phyloP scores from a whole-genome alignment of 1,140 invertebrate species.

The Heterodera carotae region DNA sequence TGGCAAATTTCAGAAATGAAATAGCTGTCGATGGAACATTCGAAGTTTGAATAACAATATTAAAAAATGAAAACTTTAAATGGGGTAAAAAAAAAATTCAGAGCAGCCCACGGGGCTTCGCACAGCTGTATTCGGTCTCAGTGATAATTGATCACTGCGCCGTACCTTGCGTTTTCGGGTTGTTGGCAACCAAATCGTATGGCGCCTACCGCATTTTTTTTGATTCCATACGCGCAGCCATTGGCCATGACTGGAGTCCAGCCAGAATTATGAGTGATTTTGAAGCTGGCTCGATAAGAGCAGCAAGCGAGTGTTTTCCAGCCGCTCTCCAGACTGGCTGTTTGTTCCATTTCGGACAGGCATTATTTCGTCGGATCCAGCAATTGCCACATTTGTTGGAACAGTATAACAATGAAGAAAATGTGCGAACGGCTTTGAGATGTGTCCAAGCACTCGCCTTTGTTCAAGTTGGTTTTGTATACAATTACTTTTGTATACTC shows the following conservation, averaged over 20 bases:
- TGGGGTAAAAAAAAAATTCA: background rate
- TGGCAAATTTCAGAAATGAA: background rate
- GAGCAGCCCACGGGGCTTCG: background rate
- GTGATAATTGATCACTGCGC: background rate
- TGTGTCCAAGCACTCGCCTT: background rate
- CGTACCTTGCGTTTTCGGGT: background rate
- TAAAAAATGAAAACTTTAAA: too few species aligned
- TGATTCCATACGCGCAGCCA: background rate
- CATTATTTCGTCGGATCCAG: background rate
- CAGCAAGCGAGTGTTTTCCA: background rate
- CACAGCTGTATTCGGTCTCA: background rate
- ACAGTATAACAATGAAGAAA: background rate
- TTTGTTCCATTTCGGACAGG: background rate
- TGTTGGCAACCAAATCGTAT: background rate
- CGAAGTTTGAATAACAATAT: too few species aligned
- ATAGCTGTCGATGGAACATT: background rate
- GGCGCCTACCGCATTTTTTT: background rate
- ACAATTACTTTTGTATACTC: background rate
- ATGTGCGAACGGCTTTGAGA: background rate
- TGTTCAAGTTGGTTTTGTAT: background rate
- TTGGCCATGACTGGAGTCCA: background rate
- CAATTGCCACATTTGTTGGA: background rate
- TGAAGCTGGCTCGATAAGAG: background rate
- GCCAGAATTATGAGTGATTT: background rate
- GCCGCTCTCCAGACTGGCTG: background rate